These are phyloP conservation scores for Alosa alosa DNA, from an alignment of 2,113 vertebrate species.

Conservation along the genomic window DNA sequence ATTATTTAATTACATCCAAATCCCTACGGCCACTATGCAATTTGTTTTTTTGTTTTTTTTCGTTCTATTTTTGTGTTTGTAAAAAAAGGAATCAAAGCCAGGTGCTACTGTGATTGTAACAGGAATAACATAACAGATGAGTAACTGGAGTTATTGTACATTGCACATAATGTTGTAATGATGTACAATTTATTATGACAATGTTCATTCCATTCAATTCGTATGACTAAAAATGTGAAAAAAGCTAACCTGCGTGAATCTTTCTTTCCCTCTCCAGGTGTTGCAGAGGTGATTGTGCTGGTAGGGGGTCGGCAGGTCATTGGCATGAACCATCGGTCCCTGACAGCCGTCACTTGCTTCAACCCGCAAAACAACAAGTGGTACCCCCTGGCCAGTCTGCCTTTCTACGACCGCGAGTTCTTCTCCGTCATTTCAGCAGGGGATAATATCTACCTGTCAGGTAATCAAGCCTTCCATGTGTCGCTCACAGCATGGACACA, in stretches of 20 bases:
- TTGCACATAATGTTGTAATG: background rate
- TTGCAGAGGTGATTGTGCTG: conserved; percentile 96
- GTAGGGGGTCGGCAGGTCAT: conserved; percentile 96
- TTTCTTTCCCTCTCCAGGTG: conserved; percentile 71
- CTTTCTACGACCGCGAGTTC: conserved; percentile 98
- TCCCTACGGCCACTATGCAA: background rate
- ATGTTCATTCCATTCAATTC: background rate
- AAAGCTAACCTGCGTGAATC: background rate
- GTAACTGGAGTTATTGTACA: background rate
- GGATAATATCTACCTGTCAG: conserved; percentile 99
- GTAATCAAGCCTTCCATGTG: conserved; percentile 62
- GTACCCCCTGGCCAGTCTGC: conserved; percentile 96
- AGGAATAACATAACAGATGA: background rate
- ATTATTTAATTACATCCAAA: background rate
- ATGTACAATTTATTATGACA: background rate
- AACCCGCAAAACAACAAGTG: conserved; percentile 98
- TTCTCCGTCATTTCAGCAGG: conserved; percentile 97
- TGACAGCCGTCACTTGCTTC: conserved; percentile 95
- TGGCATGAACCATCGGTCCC: conserved; percentile 94
- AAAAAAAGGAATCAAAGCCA: background rate
- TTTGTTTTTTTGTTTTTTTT: background rate
- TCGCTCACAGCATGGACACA: conserved; percentile 38
- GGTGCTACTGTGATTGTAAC: background rate
- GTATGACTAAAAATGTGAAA: background rate
- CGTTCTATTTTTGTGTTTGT: background rate